phyloP scores from a whole-genome alignment of 1,140 invertebrate genomes.

The Brachionus koreanus region DNA sequence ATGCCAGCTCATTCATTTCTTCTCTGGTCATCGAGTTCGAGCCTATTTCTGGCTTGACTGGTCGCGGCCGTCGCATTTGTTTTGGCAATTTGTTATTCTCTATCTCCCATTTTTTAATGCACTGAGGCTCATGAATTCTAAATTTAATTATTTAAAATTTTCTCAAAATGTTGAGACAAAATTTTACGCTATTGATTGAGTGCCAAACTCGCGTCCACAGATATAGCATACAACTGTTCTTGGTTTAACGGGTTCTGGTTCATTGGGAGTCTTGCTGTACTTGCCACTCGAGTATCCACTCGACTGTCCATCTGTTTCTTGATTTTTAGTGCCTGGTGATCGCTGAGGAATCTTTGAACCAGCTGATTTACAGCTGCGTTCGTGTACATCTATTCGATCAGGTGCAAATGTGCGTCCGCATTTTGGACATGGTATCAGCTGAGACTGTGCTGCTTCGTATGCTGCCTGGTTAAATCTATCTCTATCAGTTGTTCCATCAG shows the following conservation, averaged over 20 bases:
- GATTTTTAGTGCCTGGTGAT: not conserved
- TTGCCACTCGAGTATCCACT: not conserved
- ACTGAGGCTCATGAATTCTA: slow-evolving; percentile 29
- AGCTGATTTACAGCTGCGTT: slow-evolving; percentile 63
- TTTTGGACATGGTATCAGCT: slow-evolving; percentile 65
- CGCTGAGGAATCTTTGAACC: slow-evolving; percentile 45
- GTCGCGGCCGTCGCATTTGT: slow-evolving; percentile 61
- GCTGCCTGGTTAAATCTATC: slow-evolving; percentile 47
- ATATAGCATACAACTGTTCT: slow-evolving; percentile 69
- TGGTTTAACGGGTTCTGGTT: slow-evolving; percentile 48
- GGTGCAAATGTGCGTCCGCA: slow-evolving; percentile 69
- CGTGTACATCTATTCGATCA: slow-evolving; percentile 67
- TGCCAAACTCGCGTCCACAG: slow-evolving; percentile 54
- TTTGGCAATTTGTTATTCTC: slow-evolving; percentile 65
- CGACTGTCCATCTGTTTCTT: not conserved
- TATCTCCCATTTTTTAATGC: slow-evolving; percentile 63
- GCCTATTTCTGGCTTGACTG: slow-evolving; percentile 59
- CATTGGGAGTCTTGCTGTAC: not conserved
- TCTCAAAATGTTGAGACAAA: not conserved
- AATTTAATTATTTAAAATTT: not conserved
- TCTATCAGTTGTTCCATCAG: not conserved
- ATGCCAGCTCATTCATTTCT: slow-evolving; percentile 47
- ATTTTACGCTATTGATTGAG: slow-evolving; percentile 8
- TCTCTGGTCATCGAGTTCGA: not conserved
- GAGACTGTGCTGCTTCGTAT: slow-evolving; percentile 58